A percentile compares a stretch with the other conserved stretches of the same genome.
Conservation (phyloP, 2,888 invertebrate genomes). For the Mythimna lalbum region DNA sequence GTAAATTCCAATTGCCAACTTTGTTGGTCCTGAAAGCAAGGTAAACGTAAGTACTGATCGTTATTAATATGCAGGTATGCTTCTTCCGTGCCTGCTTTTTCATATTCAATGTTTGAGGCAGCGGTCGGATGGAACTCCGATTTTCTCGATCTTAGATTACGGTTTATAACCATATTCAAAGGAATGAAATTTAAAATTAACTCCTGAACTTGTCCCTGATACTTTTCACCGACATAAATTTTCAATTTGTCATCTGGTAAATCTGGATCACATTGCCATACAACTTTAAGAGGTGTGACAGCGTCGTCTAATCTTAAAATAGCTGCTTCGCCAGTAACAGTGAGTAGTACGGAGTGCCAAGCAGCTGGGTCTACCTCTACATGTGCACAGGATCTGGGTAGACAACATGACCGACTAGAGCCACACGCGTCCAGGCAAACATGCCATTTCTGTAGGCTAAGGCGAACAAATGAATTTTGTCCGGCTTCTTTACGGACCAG, state of each 20-base stretch:
- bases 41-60: constrained; percentile 81
- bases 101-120: constrained; percentile 82
- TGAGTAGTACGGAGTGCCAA: constrained; percentile 84
- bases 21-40: constrained; percentile 79
- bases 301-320: constrained; percentile 83
- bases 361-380: constrained; percentile 77
- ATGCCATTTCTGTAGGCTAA: constrained; percentile 85
- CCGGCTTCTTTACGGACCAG: constrained; percentile 80
- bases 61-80: constrained; percentile 77
- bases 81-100: constrained; percentile 81
- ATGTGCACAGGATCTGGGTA: constrained; percentile 80
- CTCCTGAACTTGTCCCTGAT: constrained; percentile 87
- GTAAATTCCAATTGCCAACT: constrained; percentile 83
- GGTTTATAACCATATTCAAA: constrained; percentile 73
- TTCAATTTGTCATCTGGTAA: constrained; percentile 79
- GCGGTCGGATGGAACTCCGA: constrained; percentile 74
- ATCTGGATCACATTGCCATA: constrained; percentile 83
- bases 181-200: constrained; percentile 86
- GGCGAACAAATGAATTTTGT: constrained; percentile 75
- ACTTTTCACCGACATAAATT: constrained; percentile 83
- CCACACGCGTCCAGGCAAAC: constrained; percentile 83
- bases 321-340: constrained; percentile 81
- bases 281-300: constrained; percentile 68
- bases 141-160: constrained; percentile 58
- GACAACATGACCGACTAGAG: constrained; percentile 74